These are phyloP conservation scores for Coregonus ussuriensis DNA, from an alignment of 2,797 vertebrate genomes.

Conservation along the genomic window DNA sequence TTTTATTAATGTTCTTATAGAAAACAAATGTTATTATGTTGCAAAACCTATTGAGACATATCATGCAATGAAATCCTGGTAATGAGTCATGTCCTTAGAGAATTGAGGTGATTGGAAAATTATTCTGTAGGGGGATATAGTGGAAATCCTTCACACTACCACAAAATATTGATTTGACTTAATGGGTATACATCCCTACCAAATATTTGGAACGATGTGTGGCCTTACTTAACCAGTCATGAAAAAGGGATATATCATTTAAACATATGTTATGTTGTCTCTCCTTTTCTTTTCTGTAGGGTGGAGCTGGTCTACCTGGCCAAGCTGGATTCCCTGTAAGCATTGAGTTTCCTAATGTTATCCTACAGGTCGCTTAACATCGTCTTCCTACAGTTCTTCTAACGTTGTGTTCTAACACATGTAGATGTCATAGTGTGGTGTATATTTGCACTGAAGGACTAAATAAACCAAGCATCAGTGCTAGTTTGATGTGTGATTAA, in stretches of 20 bases:
- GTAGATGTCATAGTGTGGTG: background rate
- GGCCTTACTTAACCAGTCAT: background rate
- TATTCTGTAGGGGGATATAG: background rate
- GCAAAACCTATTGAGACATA: slow-evolving; percentile 2
- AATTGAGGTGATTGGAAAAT: background rate
- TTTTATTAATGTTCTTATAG: background rate
- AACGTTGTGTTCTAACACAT: background rate
- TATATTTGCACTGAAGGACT: background rate
- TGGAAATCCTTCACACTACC: background rate
- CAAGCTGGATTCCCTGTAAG: slow-evolving; percentile 87
- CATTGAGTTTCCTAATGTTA: slow-evolving; percentile 24
- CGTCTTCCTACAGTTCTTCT: background rate
- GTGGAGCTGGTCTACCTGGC: slow-evolving; percentile 76
- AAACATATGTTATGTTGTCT: background rate
- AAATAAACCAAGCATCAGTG: background rate
- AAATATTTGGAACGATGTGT: background rate
- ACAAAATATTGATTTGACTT: background rate
- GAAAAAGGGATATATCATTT: background rate
- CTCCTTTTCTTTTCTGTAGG: slow-evolving; percentile 56
- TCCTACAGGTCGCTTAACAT: background rate
- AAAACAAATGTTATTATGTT: background rate
- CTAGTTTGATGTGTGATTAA: background rate
- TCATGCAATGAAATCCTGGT: background rate
- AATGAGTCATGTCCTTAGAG: background rate
- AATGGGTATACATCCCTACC: too few relatives aligned